Evolutionary conservation across 2,888 invertebrate genomes (phyloP).

Genomic region (Loripinus fragilis): DNA sequence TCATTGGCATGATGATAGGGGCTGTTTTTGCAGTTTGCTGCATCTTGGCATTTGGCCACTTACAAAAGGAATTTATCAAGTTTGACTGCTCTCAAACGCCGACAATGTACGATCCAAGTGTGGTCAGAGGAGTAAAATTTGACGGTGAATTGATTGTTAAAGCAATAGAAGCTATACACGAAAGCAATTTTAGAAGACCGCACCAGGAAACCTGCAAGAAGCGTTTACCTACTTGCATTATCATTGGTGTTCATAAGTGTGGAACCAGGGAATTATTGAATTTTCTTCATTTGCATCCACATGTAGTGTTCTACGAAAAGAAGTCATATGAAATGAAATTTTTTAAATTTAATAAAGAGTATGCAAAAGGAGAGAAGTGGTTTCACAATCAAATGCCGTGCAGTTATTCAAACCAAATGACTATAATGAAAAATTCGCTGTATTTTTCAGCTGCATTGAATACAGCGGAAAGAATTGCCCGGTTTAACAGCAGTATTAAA

Average conservation of each 20-base stretch:
- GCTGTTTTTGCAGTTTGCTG: too few species aligned
- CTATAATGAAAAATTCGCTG: constrained; percentile 97
- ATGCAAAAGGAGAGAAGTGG: constrained; percentile 95
- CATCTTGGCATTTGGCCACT: too few species aligned
- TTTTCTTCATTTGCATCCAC: constrained; percentile 61
- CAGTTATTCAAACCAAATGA: constrained; percentile 92
- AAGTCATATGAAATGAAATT: constrained; percentile 94
- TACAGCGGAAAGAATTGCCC: constrained; percentile 94
- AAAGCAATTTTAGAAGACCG: background rate
- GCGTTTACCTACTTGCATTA: constrained; percentile 81
- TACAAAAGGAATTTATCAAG: too few species aligned
- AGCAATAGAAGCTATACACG: too few species aligned
- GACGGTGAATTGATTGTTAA: too few species aligned
- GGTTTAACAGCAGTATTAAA: constrained; percentile 95
- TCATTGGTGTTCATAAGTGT: constrained; percentile 83
- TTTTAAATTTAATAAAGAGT: constrained; percentile 88
- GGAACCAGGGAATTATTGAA: constrained; percentile 83
- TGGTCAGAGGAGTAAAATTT: too few species aligned
- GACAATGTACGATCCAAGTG: too few species aligned
- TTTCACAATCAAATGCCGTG: constrained; percentile 94
- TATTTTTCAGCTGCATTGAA: constrained; percentile 99
- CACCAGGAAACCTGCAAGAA: constrained; percentile 15
- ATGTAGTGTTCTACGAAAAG: background rate
- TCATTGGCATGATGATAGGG: too few species aligned
- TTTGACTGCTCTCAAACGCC: too few species aligned